Evolutionary conservation across 2,113 vertebrate genomes (phyloP).

Genomic region (Trinectes maculatus): DNA sequence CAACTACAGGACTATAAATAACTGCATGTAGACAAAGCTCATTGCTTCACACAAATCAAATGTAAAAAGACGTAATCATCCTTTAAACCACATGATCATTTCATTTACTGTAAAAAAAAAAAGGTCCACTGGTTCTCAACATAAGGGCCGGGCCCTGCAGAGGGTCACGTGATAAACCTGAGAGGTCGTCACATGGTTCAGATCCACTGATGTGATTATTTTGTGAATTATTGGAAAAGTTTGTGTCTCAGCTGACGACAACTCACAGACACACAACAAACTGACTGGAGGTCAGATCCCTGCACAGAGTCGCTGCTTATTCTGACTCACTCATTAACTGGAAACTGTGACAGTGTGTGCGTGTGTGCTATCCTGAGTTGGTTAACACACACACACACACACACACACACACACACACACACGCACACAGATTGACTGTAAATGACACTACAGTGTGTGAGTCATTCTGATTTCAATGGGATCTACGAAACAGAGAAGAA

Average conservation of each 20-base stretch:
- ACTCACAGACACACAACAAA: too few species aligned
- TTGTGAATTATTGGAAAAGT: too few species aligned
- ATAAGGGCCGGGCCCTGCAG: not conserved
- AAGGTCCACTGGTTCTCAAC: not conserved
- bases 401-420: constrained; percentile 12
- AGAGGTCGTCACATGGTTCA: not conserved
- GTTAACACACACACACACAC: constrained; percentile 7
- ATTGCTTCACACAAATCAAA: not conserved
- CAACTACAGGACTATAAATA: too few species aligned
- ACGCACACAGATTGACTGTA: constrained; percentile 8
- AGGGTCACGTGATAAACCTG: not conserved
- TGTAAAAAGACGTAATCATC: too few species aligned
- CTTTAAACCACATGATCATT: too few species aligned
- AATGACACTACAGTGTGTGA: constrained; percentile 28
- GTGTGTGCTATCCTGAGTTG: not conserved
- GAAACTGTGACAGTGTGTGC: not conserved
- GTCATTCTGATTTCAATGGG: constrained; percentile 10
- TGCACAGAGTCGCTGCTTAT: too few species aligned
- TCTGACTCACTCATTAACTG: constrained; percentile 31
- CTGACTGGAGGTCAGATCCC: too few species aligned
- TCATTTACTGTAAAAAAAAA: too few species aligned
- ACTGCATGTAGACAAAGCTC: too few species aligned
- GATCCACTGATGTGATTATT: too few species aligned
- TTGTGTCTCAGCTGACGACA: too few species aligned
- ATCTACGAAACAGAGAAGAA: constrained; percentile 3